Base-by-base conservation (phyloP, 37 sponge, comb jelly and placozoan genomes). In the Chondrilla cf. caribensis region DNA sequence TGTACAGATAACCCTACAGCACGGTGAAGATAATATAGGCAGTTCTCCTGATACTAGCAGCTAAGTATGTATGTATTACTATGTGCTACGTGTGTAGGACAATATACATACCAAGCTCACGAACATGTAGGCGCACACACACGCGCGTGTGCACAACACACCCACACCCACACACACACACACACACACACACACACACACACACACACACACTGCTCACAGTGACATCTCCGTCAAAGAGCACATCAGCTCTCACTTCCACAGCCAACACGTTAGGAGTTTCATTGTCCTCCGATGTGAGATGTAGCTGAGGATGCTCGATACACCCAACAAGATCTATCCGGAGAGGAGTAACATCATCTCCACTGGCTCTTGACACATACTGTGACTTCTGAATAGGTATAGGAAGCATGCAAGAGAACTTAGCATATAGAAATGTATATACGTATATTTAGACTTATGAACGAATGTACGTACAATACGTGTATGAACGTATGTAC, bases 281-380 rank as follows among this genome's bases (percentile, higher is more conserved):
- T 21, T 73, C 76, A 7, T 40, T 42, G n/a, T 73, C 76, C 18
- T 73, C 76, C 2, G 76, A 43, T 3, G 44, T 22, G 22, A 73
- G 76, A 1, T 22, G 36, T 2, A 73, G 76, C 43, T 73, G 41
- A 24, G 86, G 54, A 5, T 84, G 76, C 42, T 83, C 77, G 33
- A 90, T 54, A 15, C 42, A 43, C 18, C 87, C 87, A 44, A 58
- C 40, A 18, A 86, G 43, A 58, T 90, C 75, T 4, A 90, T 26
- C 58, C 90, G 38, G 43, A 90, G 84, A 26, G 90, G 84, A 0
- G 38, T 33, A 11, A 90, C 38, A 33, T 80, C 87, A 60, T 86
- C 77, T 8, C 86, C 86, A 58, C 58, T 37, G 1, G 0, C 25
- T n/a, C 90, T 60, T 15, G n/a, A 38, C 47, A 72, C 75, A 26